Conservation (phyloP, 2,113 vertebrate species). For the Atractosteus spatula region DNA sequence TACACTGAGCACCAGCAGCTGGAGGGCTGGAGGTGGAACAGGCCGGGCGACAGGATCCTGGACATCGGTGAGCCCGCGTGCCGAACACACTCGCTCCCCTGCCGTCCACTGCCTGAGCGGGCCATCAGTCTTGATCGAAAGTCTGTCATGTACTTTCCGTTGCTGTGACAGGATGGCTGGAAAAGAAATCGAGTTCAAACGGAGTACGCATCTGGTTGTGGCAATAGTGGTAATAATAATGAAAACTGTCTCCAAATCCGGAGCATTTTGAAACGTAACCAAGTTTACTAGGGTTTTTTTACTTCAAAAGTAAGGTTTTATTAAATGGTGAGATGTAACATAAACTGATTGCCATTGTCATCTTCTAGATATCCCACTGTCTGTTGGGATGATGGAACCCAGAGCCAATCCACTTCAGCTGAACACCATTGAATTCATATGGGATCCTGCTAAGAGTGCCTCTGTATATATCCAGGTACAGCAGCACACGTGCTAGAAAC, state of each 20-base stretch:
- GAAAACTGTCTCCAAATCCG: no score
- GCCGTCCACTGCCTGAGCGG: no score
- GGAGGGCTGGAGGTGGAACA: slow-evolving; percentile 91
- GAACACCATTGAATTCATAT: slow-evolving; percentile 91
- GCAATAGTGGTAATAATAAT: no score
- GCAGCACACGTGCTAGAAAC: no score
- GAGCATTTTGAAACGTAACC: no score
- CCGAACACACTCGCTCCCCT: no score
- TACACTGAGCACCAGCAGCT: slow-evolving; percentile 92
- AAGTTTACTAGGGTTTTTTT: no score
- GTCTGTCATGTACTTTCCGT: not conserved
- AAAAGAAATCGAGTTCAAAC: not conserved
- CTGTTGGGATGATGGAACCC: slow-evolving; percentile 86
- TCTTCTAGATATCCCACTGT: slow-evolving; percentile 86
- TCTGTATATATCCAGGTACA: slow-evolving; percentile 90
- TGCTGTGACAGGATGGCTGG: not conserved
- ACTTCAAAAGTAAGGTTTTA: not conserved
- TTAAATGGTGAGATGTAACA: not conserved
- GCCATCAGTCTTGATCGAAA: no score
- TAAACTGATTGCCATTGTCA: slow-evolving; percentile 24
- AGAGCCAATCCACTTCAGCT: slow-evolving; percentile 81
- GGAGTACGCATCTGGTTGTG: no score
- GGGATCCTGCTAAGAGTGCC: slow-evolving; percentile 84
- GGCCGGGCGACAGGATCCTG: slow-evolving; percentile 90
- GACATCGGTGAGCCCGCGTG: slow-evolving; percentile 78